A percentile compares a stretch with the other conserved stretches of the same genome.
Evolutionary conservation across 2,113 vertebrate species (phyloP).

Genomic region (Melanostigma gelatinosum): DNA sequence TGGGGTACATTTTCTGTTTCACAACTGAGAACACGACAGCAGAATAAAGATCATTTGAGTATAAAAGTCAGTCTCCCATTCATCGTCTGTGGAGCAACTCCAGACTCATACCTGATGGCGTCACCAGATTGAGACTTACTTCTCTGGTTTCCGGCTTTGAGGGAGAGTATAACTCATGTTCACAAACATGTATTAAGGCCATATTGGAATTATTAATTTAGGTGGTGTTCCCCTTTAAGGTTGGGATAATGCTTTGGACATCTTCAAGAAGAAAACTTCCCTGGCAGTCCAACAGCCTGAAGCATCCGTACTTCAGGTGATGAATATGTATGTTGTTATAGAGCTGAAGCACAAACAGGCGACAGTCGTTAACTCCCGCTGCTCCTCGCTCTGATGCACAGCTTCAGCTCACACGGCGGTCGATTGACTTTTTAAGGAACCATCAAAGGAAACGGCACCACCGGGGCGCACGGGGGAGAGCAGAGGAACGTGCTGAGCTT

Average conservation of each 20-base stretch:
- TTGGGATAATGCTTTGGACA: background rate
- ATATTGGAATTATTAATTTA: background rate
- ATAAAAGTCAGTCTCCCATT: too few species aligned
- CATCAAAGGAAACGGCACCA: constrained; percentile 45
- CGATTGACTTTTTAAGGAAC: constrained; percentile 48
- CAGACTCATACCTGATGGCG: too few species aligned
- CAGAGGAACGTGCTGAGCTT: constrained; percentile 43
- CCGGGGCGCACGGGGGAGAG: background rate
- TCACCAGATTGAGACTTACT: too few species aligned
- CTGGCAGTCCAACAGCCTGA: constrained; percentile 9
- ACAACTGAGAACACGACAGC: background rate
- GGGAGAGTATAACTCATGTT: background rate
- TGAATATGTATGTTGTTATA: constrained; percentile 40
- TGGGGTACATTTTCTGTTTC: background rate
- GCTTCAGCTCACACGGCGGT: constrained; percentile 28
- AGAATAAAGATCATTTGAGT: background rate
- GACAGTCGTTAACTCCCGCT: constrained; percentile 4
- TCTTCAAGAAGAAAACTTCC: background rate
- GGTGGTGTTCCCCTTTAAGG: background rate
- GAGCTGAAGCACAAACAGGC: constrained; percentile 2
- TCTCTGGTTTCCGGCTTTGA: too few species aligned
- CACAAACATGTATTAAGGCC: background rate
- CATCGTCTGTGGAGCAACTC: too few species aligned
- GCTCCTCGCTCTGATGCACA: constrained; percentile 21
- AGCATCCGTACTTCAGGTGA: constrained; percentile 6